Percentiles rank a stretch among this genome's conserved stretches.
Conservation (phyloP, 2,888 invertebrate genomes). For the Synanthedon tipuliformis region DNA sequence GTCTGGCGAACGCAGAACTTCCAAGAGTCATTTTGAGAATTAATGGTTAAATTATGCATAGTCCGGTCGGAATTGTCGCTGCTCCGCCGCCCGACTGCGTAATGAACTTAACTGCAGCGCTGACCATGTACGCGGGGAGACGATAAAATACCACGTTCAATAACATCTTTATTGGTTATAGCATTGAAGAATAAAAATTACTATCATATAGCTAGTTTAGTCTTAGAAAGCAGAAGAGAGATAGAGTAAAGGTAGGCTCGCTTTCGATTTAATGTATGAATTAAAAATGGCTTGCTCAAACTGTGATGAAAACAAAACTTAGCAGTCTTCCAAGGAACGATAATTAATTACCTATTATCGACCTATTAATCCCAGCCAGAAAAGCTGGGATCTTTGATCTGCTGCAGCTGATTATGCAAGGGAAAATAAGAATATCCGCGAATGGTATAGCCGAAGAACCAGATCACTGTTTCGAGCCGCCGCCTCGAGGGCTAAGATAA, state of each 20-base stretch:
- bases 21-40: conserved; percentile 60
- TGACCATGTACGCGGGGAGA: conserved; percentile 32
- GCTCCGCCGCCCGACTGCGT: conserved; percentile 46
- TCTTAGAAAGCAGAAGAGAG: too few species aligned
- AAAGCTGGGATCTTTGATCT: too few species aligned
- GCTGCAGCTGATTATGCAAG: too few species aligned
- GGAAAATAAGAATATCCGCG: background rate
- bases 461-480: background rate
- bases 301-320: too few species aligned
- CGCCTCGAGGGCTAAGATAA: background rate
- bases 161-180: conserved; percentile 21
- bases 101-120: conserved; percentile 43
- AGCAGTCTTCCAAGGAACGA: too few species aligned
- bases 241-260: too few species aligned
- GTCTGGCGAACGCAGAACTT: conserved; percentile 51
- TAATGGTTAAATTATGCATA: conserved; percentile 66
- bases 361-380: too few species aligned
- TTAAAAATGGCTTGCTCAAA: too few species aligned
- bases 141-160: conserved; percentile 35
- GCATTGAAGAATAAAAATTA: too few species aligned
- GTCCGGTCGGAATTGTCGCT: conserved; percentile 56
- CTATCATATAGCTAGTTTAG: too few species aligned
- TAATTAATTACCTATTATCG: too few species aligned
- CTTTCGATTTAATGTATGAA: too few species aligned
- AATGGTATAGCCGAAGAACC: background rate